phyloP scores from a whole-genome alignment of 2,888 invertebrate genomes.

The Andricus curvator region DNA sequence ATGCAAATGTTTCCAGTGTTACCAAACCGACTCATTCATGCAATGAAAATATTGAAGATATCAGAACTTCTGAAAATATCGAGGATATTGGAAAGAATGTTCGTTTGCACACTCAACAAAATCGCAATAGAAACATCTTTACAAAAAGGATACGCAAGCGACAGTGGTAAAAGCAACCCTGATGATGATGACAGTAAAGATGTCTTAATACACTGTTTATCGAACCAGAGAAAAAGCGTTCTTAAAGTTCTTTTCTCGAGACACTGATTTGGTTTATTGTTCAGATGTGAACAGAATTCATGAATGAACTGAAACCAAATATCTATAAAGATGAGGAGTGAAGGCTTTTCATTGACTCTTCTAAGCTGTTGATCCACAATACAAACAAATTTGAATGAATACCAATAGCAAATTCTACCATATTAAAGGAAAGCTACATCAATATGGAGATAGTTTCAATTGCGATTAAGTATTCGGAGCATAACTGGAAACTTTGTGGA shows the following conservation, averaged over 20 bases:
- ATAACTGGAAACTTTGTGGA: no score
- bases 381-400: not conserved
- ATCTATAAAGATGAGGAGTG: no score
- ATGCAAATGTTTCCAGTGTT: no score
- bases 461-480: not conserved
- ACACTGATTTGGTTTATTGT: no score
- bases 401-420: not conserved
- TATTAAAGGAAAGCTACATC: not conserved
- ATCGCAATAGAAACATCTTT: not conserved
- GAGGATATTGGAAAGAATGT: not conserved
- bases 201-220: not conserved
- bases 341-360: no score
- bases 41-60: not conserved
- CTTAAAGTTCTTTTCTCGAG: no score
- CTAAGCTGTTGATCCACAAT: no score
- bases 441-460: not conserved
- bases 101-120: not conserved
- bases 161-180: not conserved
- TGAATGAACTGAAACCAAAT: no score
- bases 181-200: not conserved
- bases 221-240: no score
- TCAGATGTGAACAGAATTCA: no score
- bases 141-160: not conserved
- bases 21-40: not conserved
- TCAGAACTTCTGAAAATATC: not conserved